These are phyloP conservation scores for Corythornis madagascariensis DNA, from an alignment of 2,113 vertebrate genomes.

Conservation along the genomic window DNA sequence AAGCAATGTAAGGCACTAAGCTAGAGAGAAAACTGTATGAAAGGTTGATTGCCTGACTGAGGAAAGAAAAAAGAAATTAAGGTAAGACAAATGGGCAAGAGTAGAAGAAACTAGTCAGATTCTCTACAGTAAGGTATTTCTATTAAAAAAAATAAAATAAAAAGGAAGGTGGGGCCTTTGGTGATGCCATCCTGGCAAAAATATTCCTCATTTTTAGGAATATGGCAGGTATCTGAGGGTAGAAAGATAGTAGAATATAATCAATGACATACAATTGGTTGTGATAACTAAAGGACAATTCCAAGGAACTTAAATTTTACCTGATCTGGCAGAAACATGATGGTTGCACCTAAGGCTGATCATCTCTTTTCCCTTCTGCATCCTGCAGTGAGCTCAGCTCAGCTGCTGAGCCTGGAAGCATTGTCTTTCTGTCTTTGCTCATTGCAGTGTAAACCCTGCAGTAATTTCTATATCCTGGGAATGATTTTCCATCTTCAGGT, in stretches of 20 bases:
- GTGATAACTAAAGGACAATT: neutral
- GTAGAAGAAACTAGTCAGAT: neutral
- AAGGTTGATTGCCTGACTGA: neutral
- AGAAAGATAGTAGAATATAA: neutral
- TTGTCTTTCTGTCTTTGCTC: neutral
- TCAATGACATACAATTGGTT: too few relatives aligned
- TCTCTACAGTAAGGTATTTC: neutral
- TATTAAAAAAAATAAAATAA: neutral
- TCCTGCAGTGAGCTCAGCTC: neutral
- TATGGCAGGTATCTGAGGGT: neutral
- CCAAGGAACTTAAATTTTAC: neutral
- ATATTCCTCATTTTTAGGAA: neutral
- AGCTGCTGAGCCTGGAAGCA: rapidly evolving
- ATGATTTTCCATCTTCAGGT: neutral
- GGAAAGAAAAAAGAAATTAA: neutral
- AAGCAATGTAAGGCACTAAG: neutral
- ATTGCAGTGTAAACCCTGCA: neutral
- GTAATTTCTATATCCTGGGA: neutral
- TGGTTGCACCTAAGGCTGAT: neutral
- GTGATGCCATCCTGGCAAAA: neutral
- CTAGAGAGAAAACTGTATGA: neutral
- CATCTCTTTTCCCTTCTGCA: neutral
- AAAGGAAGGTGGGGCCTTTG: neutral
- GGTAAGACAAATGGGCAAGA: rapidly evolving
- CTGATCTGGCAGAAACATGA: neutral